A percentile compares a stretch with the other conserved stretches of the same genome.
phyloP scores from a whole-genome alignment of 2,888 invertebrate genomes.

The Epistrophe grossulariae region DNA sequence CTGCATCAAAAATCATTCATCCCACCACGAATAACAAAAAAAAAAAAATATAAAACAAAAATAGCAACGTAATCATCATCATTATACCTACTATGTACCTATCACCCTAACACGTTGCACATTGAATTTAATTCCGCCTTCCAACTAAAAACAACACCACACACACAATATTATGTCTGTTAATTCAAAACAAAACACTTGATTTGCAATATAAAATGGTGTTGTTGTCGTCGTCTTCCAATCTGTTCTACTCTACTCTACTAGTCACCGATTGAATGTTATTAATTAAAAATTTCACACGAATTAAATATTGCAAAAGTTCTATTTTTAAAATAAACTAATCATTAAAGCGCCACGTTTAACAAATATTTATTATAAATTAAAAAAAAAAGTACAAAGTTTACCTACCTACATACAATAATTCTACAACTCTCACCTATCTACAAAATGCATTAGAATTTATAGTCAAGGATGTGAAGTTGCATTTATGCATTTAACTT shows the following conservation, averaged over 20 bases:
- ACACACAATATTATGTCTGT: not conserved
- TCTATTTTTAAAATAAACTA: constrained; percentile 47
- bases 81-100: too few relatives aligned
- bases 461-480: not conserved
- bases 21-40: not conserved
- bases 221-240: not conserved
- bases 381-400: too few relatives aligned
- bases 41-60: not conserved
- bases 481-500: not conserved
- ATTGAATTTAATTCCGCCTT: constrained; percentile 24
- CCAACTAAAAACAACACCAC: constrained; percentile 1
- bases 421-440: too few relatives aligned
- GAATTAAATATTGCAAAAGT: constrained; percentile 26
- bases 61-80: constrained; percentile 11
- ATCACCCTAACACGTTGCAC: constrained; percentile 29
- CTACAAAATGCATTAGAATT: not conserved
- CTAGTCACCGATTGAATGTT: constrained; percentile 9
- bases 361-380: constrained; percentile 60
- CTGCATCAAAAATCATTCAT: not conserved
- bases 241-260: not conserved
- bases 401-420: too few relatives aligned
- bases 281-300: constrained; percentile 37
- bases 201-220: constrained; percentile 1
- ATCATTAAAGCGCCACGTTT: constrained; percentile 56
- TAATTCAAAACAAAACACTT: constrained; percentile 25